These are phyloP conservation scores for Pseudorectes ferrugineus DNA, from an alignment of 2,113 vertebrate species.

Conservation along the genomic window DNA sequence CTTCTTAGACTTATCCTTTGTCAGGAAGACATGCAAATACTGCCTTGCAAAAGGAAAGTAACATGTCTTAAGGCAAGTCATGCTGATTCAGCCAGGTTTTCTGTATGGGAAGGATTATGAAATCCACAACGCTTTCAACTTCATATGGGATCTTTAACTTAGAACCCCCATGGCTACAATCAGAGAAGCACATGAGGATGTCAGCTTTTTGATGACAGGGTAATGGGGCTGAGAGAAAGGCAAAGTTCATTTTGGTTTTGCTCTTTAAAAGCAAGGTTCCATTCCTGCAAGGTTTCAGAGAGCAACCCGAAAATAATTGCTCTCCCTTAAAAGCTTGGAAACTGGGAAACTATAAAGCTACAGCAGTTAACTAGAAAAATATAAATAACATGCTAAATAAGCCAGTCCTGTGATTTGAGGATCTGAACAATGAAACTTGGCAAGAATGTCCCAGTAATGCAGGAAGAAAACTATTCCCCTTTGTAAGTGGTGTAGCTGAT, in stretches of 20 bases:
- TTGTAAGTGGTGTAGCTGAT: neutral
- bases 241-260: neutral
- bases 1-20: neutral
- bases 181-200: neutral
- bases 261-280: neutral
- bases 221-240: neutral
- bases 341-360: neutral
- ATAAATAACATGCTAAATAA: neutral
- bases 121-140: neutral
- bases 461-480: neutral
- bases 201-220: neutral
- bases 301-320: neutral
- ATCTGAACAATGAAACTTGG: neutral
- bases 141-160: neutral
- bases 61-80: slow-evolving; percentile 18
- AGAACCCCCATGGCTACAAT: neutral
- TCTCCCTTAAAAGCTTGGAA: neutral
- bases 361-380: neutral
- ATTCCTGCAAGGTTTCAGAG: neutral
- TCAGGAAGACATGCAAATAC: slow-evolving; percentile 50
- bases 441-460: neutral
- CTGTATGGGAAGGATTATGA: slow-evolving; percentile 3
- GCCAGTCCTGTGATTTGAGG: neutral
- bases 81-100: slow-evolving; percentile 16
- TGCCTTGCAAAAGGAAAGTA: slow-evolving; percentile 17